These are phyloP conservation scores for Neodon shergylaensis DNA, from an alignment of 2,113 vertebrate species.

Conservation along the genomic window DNA sequence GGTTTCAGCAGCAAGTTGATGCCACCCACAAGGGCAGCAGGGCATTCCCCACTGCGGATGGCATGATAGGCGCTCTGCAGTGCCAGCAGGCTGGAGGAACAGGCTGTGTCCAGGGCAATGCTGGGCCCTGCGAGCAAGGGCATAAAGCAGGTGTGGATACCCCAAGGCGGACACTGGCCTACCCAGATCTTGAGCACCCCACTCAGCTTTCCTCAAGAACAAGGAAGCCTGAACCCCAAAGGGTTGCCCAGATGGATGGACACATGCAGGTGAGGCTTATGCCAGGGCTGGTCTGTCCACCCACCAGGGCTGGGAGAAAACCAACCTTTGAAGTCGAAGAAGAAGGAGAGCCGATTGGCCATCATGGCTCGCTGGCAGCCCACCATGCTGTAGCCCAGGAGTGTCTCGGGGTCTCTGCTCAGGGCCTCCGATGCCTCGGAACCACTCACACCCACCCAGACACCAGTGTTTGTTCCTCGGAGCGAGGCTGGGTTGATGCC, in stretches of 20 bases:
- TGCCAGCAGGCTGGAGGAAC: constrained; percentile 95
- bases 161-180: neutral
- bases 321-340: constrained; percentile 93
- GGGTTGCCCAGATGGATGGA: no score
- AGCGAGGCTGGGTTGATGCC: constrained; percentile 91
- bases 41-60: constrained; percentile 89
- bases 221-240: neutral
- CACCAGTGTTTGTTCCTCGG: constrained; percentile 92
- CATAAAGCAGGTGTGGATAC: accelerated
- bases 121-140: constrained; percentile 90
- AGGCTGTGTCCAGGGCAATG: constrained; percentile 94
- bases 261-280: neutral
- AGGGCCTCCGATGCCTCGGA: constrained; percentile 94
- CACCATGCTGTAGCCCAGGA: constrained; percentile 99
- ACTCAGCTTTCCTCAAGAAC: no score
- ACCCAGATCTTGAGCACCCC: neutral
- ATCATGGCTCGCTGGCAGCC: constrained; percentile 98
- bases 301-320: neutral
- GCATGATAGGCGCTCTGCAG: constrained; percentile 93
- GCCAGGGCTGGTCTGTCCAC: neutral
- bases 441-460: constrained; percentile 95
- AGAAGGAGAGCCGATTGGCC: constrained; percentile 97
- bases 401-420: constrained; percentile 94
- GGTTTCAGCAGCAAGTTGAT: constrained; percentile 95
- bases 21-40: constrained; percentile 93